Percentiles rank a stretch among this genome's conserved stretches.
Evolutionary conservation across 37 sponge, comb jelly and placozoan species (phyloP).

Genomic region (Lycopodina hypogea): DNA sequence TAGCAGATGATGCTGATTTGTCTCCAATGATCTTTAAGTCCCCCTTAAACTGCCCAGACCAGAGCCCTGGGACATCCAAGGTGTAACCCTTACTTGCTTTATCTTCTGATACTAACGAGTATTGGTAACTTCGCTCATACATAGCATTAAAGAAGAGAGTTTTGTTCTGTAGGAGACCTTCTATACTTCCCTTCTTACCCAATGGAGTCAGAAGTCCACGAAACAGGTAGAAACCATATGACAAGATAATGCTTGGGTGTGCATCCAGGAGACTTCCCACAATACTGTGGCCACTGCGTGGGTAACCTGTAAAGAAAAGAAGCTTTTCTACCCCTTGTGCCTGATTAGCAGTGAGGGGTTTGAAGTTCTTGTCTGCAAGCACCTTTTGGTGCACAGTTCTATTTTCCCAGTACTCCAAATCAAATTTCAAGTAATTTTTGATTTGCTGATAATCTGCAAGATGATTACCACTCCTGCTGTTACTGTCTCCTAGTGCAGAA

Average conservation of each 20-base stretch:
- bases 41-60: slow-evolving; percentile 12
- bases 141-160: slow-evolving; percentile 2
- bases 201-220: background rate
- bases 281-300: slow-evolving; percentile 44
- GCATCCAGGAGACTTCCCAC: slow-evolving; percentile 32
- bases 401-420: background rate
- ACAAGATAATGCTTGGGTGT: slow-evolving; percentile 22
- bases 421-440: background rate
- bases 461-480: too few species aligned
- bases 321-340: background rate
- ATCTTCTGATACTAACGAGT: background rate
- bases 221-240: slow-evolving; percentile 11
- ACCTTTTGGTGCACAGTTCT: background rate
- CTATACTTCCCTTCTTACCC: background rate
- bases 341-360: background rate
- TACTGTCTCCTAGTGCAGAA: too few species aligned
- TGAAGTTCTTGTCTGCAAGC: background rate
- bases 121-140: background rate
- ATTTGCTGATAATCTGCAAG: too few species aligned
- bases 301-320: slow-evolving; percentile 33
- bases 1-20: slow-evolving; percentile 16
- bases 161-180: background rate
- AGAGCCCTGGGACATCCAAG: slow-evolving; percentile 12
- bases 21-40: slow-evolving; percentile 43
- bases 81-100: slow-evolving; percentile 18